phyloP scores from a whole-genome alignment of 2,113 vertebrate species.

The Crotalus tigris region DNA sequence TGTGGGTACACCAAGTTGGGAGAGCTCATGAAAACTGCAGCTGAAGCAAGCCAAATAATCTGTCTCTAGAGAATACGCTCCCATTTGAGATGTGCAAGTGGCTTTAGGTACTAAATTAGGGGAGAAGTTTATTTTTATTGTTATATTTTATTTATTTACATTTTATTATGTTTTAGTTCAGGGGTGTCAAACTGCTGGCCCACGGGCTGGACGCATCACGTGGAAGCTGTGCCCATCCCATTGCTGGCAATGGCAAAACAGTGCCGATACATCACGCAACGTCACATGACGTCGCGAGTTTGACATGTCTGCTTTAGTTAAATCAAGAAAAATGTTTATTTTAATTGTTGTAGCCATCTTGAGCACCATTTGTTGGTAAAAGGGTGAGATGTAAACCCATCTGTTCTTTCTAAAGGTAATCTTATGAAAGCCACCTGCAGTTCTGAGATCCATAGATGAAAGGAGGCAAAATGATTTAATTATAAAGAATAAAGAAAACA shows the following conservation, averaged over 20 bases:
- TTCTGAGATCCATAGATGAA: neutral
- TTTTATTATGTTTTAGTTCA: neutral
- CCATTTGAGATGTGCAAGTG: neutral
- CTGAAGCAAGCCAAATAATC: neutral
- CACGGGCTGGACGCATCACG: fast-evolving
- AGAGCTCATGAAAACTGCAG: neutral
- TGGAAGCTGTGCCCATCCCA: too few relatives aligned
- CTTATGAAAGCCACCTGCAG: neutral
- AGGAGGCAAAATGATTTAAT: neutral
- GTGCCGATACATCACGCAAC: too few relatives aligned
- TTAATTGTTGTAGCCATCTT: neutral
- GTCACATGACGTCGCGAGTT: too few relatives aligned
- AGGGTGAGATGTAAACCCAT: neutral
- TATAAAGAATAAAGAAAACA: neutral
- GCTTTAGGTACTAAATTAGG: neutral
- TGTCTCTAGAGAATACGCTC: neutral
- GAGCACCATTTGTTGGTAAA: neutral
- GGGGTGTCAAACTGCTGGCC: too few relatives aligned
- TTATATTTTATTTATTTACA: neutral
- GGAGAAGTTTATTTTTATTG: neutral
- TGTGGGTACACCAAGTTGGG: constrained; percentile 48
- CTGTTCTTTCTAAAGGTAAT: neutral
- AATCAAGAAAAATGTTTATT: neutral
- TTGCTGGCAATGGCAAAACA: too few relatives aligned
- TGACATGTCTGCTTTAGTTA: neutral